Evolutionary conservation across 2,113 vertebrate genomes (phyloP).

Genomic region (Myocastor coypus): DNA sequence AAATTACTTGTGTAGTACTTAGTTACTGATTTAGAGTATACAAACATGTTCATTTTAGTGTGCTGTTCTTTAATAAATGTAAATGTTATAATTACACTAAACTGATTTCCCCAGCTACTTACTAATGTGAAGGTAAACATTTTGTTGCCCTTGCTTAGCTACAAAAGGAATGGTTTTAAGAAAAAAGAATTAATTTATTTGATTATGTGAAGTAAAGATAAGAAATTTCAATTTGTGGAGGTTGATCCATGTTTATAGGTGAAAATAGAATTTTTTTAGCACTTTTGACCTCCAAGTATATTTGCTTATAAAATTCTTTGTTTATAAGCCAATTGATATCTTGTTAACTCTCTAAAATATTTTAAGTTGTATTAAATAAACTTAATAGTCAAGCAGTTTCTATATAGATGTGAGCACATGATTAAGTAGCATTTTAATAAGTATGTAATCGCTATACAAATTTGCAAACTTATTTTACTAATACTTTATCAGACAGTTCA

Average conservation of each 20-base stretch:
- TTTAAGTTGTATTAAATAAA: constrained; percentile 71
- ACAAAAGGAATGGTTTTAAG: constrained; percentile 20
- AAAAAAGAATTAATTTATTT: neutral
- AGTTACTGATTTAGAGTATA: constrained; percentile 18
- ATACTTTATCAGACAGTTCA: constrained; percentile 70
- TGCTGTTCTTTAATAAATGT: constrained; percentile 22
- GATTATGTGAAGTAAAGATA: constrained; percentile 58
- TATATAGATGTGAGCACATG: constrained; percentile 56
- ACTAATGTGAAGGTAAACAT: constrained; percentile 57
- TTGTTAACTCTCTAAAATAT: constrained; percentile 70
- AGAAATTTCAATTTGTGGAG: constrained; percentile 49
- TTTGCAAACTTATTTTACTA: constrained; percentile 60
- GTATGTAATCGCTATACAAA: constrained; percentile 60
- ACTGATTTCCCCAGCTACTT: constrained; percentile 42
- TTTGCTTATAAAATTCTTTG: constrained; percentile 70
- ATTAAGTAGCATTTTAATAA: constrained; percentile 73
- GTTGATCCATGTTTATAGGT: constrained; percentile 48
- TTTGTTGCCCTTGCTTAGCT: constrained; percentile 55
- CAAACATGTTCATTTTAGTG: constrained; percentile 43
- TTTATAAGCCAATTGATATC: neutral
- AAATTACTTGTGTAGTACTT: constrained; percentile 54
- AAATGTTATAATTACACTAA: constrained; percentile 50
- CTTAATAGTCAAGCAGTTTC: constrained; percentile 67
- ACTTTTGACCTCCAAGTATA: constrained; percentile 56
- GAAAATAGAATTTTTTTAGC: constrained; percentile 57